Conservation (phyloP, 2,797 vertebrate species). For the Hozukius guyotensis region DNA sequence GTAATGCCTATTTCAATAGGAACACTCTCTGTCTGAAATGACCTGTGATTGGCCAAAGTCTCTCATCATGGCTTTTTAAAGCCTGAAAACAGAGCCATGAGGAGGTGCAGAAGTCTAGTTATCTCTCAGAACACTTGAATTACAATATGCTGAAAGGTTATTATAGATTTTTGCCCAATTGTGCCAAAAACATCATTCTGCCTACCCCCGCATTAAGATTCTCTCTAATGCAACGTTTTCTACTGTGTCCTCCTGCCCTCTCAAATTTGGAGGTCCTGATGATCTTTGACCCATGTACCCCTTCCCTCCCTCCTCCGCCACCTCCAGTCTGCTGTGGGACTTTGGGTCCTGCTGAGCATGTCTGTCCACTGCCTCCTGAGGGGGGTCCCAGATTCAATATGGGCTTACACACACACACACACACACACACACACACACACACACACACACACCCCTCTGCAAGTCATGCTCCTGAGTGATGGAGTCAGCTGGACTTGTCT, state of each 20-base stretch:
- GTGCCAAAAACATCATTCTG: too few relatives aligned
- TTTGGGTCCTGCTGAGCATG: constrained; percentile 27
- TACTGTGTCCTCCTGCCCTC: not conserved
- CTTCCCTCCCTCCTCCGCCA: not conserved
- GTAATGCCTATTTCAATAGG: too few relatives aligned
- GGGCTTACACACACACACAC: constrained; percentile 8
- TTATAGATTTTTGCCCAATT: too few relatives aligned
- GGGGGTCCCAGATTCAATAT: constrained; percentile 53
- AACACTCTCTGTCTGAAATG: too few relatives aligned
- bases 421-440: constrained; percentile 6
- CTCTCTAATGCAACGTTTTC: not conserved
- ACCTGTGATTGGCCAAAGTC: too few relatives aligned
- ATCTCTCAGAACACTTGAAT: too few relatives aligned
- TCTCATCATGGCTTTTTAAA: too few relatives aligned
- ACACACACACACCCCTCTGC: constrained; percentile 6
- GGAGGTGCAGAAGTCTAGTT: too few relatives aligned
- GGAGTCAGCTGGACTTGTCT: constrained; percentile 68
- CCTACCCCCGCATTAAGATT: not conserved
- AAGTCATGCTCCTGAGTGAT: constrained; percentile 58
- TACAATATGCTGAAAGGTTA: too few relatives aligned
- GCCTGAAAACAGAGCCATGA: too few relatives aligned
- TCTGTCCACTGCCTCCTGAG: constrained; percentile 37
- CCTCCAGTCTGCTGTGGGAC: constrained; percentile 43
- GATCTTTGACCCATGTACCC: constrained; percentile 28
- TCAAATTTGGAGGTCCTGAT: constrained; percentile 7